These are phyloP conservation scores for Nannoperca australis DNA, from an alignment of 2,797 vertebrate species.

Conservation along the genomic window DNA sequence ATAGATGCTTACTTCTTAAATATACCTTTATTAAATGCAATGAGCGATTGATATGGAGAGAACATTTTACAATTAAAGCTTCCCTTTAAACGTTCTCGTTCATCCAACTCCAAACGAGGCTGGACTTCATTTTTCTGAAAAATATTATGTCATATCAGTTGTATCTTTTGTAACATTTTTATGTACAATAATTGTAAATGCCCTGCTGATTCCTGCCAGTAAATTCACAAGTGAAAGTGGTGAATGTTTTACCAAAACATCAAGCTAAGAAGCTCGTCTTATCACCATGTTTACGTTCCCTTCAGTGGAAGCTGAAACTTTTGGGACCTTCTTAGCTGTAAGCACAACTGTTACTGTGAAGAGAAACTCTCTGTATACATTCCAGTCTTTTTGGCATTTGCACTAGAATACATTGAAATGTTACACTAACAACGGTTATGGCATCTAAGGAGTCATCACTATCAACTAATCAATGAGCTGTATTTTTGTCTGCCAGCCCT, in stretches of 20 bases:
- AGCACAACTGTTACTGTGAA: slow-evolving; percentile 44
- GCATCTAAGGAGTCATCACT: slow-evolving; percentile 33
- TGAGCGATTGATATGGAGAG: slow-evolving; percentile 12
- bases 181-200: slow-evolving; percentile 26
- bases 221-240: background rate
- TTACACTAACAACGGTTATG: slow-evolving; percentile 43
- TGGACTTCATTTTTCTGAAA: no score
- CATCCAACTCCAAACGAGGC: slow-evolving; percentile 25
- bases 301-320: slow-evolving; percentile 3
- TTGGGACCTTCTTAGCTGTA: slow-evolving; percentile 4
- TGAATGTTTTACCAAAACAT: background rate
- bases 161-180: slow-evolving; percentile 36
- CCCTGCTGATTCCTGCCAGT: slow-evolving; percentile 69
- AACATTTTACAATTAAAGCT: slow-evolving; percentile 28
- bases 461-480: slow-evolving; percentile 22
- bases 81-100: slow-evolving; percentile 64
- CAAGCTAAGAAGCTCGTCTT: background rate
- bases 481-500: slow-evolving; percentile 2
- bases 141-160: slow-evolving; percentile 35
- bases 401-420: slow-evolving; percentile 65
- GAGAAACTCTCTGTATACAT: slow-evolving; percentile 66
- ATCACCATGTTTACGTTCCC: slow-evolving; percentile 18
- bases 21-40: slow-evolving; percentile 53
- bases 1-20: slow-evolving; percentile 65
- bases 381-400: slow-evolving; percentile 73